Percentiles rank a stretch among this genome's conserved stretches.
phyloP scores from a whole-genome alignment of 35 echinoderm and acorn worm genomes.

The Apostichopus parvimensis region DNA sequence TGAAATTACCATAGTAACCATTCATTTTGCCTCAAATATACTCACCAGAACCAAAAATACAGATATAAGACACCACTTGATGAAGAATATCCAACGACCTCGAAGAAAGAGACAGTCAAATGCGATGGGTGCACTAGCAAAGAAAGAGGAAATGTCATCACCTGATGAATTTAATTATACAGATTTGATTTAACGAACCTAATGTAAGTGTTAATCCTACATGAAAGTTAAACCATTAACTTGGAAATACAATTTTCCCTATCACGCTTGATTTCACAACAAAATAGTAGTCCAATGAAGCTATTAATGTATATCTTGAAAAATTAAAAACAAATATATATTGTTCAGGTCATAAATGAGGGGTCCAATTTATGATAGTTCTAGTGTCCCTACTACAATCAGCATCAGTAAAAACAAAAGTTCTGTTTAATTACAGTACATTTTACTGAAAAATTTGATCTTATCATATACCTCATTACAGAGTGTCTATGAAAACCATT shows the following conservation, averaged over 20 bases:
- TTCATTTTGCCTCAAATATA: not conserved
- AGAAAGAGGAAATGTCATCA: not conserved
- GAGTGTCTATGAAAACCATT: no score
- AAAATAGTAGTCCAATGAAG: no score
- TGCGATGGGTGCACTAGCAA: conserved; percentile 77
- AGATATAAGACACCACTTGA: conserved; percentile 88
- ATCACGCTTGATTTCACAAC: no score
- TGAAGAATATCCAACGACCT: conserved; percentile 59
- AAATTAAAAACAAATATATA: not conserved
- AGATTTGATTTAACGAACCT: no score
- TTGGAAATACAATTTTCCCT: no score
- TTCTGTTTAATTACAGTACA: not conserved
- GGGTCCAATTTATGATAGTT: no score
- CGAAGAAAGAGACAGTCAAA: conserved; percentile 72
- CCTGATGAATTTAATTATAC: not conserved
- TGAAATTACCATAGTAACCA: no score
- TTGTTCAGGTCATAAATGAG: no score
- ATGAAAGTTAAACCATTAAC: no score
- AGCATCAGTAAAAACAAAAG: not conserved
- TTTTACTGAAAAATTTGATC: not conserved
- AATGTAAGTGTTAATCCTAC: no score
- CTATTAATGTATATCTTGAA: not conserved
- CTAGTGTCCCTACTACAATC: no score
- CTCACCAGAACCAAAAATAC: conserved; percentile 79
- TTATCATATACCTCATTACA: not conserved